Percentiles rank a stretch among this genome's conserved stretches.
phyloP scores from a whole-genome alignment of 2,113 vertebrate species.

The Cavia aperea region DNA sequence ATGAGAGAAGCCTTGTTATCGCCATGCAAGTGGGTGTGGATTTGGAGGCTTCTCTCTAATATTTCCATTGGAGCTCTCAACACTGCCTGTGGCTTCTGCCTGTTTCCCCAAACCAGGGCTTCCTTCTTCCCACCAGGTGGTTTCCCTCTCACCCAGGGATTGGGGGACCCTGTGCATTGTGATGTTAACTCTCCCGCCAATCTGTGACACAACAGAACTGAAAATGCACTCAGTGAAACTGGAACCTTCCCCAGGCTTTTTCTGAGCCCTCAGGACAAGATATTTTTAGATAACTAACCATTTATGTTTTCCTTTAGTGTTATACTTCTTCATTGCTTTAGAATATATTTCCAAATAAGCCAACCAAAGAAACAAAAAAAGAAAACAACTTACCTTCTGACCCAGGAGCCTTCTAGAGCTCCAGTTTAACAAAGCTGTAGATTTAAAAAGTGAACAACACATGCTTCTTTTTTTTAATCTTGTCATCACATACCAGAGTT shows the following conservation, averaged over 20 bases:
- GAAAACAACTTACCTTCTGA: slow-evolving; percentile 32
- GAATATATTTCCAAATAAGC: neutral
- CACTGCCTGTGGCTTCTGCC: neutral
- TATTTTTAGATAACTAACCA: neutral
- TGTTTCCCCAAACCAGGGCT: neutral
- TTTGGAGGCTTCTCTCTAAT: neutral
- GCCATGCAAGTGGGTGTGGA: neutral
- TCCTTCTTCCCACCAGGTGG: neutral
- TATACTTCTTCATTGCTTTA: neutral
- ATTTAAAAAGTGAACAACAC: neutral
- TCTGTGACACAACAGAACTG: neutral
- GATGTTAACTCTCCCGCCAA: neutral
- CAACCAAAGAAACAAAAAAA: neutral
- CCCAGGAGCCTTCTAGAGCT: neutral
- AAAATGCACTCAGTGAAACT: neutral
- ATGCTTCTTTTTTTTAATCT: neutral
- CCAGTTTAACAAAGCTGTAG: neutral
- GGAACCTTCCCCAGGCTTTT: neutral
- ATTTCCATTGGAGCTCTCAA: neutral
- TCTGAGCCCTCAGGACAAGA: neutral
- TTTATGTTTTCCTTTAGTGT: neutral
- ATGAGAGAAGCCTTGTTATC: neutral
- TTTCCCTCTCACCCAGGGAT: neutral
- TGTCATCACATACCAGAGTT: neutral
- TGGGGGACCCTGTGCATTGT: neutral